Percentiles rank a stretch among this genome's conserved stretches.
Evolutionary conservation across 2,113 vertebrate species (phyloP).

Genomic region (Tichodroma muraria): DNA sequence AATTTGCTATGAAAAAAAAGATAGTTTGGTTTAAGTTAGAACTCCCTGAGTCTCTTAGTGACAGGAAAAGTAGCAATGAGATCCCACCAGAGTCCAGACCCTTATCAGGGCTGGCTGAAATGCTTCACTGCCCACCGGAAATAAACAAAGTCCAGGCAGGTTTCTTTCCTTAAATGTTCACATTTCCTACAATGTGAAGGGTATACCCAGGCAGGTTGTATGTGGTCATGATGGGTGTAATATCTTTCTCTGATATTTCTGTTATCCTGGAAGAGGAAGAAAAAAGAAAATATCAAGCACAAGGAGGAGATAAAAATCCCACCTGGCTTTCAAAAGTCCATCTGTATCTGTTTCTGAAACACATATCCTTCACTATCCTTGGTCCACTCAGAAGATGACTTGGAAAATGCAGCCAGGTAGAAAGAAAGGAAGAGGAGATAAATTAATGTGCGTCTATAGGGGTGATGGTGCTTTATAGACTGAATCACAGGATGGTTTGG

Average conservation of each 20-base stretch:
- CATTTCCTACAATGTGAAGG: not conserved
- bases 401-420: not conserved
- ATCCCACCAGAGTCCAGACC: not conserved
- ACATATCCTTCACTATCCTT: not conserved
- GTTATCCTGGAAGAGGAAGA: not conserved
- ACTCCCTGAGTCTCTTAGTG: not conserved
- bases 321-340: not conserved
- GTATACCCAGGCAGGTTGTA: not conserved
- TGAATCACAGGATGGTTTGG: not conserved
- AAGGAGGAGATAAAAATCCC: not conserved
- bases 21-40: not conserved
- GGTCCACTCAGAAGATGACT: not conserved
- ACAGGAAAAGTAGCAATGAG: not conserved
- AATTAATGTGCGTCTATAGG: not conserved
- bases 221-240: not conserved
- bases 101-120: not conserved
- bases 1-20: not conserved
- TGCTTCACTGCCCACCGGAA: not conserved
- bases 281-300: not conserved
- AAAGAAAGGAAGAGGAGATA: not conserved
- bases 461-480: not conserved
- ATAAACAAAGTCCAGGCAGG: accelerated
- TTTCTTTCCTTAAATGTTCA: accelerated
- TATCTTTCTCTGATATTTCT: not conserved
- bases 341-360: not conserved